Evolutionary conservation across 2,888 invertebrate species (phyloP), one percentile per base, ranked within the genome.

Genomic region (Drosophila niveifrons): DNA sequence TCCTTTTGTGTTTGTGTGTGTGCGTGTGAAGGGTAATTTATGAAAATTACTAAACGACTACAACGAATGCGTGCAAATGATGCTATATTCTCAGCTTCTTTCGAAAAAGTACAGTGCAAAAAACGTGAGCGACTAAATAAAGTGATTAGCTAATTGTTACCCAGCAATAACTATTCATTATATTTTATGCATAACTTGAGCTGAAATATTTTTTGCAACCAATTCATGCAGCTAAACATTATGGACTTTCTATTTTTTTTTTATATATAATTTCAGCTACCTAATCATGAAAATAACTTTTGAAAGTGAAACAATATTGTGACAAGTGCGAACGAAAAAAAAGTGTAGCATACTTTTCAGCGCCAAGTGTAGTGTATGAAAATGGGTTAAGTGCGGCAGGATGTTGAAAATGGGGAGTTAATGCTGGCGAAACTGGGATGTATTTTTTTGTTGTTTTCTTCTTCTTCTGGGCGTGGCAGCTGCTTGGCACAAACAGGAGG

Each of bases 1-100:
- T 29, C 15, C 67, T 8, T 39, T 44, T 56, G 64, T 61, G 23
- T 39, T 44, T 56, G 64, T 61, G 63, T 56, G 64, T 61, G 63
- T 63, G 65, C 58, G 63, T 73, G 69, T 81, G 62, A 71, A 73
- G 74, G 86, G 78, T 82, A 88, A 90, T 84, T 90, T 82, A 84
- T 89, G 88, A 84, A 89, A 84, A 85, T 89, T 76, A 80, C 90
- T 82, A 88, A 84, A 80, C 89, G 90, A 80, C 72, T 66, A 69
- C 76, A 67, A 67, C 63, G 63, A 84, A 84, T 84, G 90, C 90
- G 86, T 89, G 90, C 80, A 88, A 89, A 89, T 89, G 69, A 78
- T 85, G 82, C 78, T 68, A 74, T 68, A 74, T 68, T 58, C 69
- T 58, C 69, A 68, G 68, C 41, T 50, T 53, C 15, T 7, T 62